These are phyloP conservation scores for Dyspetes luteomarginatus DNA, from an alignment of 2,888 invertebrate genomes.

Conservation along the genomic window DNA sequence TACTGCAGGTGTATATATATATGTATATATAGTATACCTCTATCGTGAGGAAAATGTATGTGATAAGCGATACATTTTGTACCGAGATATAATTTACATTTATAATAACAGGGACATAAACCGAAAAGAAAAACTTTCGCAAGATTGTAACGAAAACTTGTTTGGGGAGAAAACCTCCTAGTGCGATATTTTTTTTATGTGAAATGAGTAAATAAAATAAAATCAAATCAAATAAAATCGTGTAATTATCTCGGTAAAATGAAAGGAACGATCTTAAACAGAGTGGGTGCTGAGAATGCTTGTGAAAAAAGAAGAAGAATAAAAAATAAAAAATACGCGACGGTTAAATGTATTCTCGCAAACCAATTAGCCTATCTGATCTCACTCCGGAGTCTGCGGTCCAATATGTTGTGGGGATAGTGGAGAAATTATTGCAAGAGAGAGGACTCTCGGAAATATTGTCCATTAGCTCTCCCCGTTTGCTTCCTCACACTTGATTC, in stretches of 20 bases:
- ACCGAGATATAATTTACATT: not conserved
- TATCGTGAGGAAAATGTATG: not conserved
- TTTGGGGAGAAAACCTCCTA: not conserved
- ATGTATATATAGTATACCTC: not conserved
- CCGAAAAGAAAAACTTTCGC: not conserved
- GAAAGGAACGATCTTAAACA: not conserved
- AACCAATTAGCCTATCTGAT: slow-evolving; percentile 40
- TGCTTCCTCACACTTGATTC: not conserved
- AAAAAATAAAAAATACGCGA: no score
- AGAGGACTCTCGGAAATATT: not conserved
- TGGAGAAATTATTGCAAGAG: not conserved
- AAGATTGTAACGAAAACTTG: slow-evolving; percentile 18
- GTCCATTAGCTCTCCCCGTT: not conserved
- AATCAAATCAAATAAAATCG: not conserved
- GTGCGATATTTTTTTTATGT: not conserved
- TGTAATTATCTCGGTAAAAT: not conserved
- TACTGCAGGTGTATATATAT: not conserved
- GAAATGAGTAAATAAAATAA: not conserved
- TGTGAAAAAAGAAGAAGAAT: not conserved
- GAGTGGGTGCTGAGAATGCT: not conserved
- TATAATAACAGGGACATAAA: not conserved
- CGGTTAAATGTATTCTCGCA: slow-evolving; percentile 16
- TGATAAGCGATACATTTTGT: not conserved
- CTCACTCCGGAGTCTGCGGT: not conserved
- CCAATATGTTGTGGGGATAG: not conserved